Evolutionary conservation across 2,888 invertebrate genomes (phyloP), one percentile per base, ranked within the genome.

Genomic region (Neoascia interrupta): DNA sequence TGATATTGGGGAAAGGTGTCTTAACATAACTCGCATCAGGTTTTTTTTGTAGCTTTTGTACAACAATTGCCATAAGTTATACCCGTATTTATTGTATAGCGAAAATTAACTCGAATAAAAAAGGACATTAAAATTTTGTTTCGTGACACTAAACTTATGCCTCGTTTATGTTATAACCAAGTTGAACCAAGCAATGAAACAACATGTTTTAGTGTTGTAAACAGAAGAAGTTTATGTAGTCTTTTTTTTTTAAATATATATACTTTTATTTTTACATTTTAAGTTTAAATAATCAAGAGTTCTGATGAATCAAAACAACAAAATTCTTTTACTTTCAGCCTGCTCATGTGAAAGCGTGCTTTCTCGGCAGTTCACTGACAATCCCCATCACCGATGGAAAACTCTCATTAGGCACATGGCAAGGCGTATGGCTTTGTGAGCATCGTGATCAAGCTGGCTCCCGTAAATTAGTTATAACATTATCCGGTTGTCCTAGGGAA

Each of bases 381-480:
- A 96, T 98, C 88, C 98, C 98, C 83, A 97, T 98, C 88, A 96
- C 97, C 83, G 96, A 98, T 86, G 98, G 98, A 85, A 96, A 96
- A 90, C 91, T 98, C 86, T 96, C 97, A 88, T 91, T 98, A 86
- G 98, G 98, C 84, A 97, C 97, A 85, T 98, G 98, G 98, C 98
- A 98, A 90, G 98, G 98, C 81, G 95, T 98, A 83, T 98, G 98
- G 98, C 92, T 98, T 84, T 98, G 98, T 90, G 98, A 98, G 90
- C 98, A 98, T 90, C 93, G 98, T 87, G 96, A 98, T 91, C 95
- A 95, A 88, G 97, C 97, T 84, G 97, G 97, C 85, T 96, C 96
- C 88, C 93, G 97, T 85, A 97, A 97, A 92, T 90, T 92, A 87
- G 94, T 95, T 85, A 94, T 96, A 89, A 97, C 97, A 83, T 91